phyloP scores from a whole-genome alignment of 2,113 vertebrate species.

The Lophotis ruficrista region DNA sequence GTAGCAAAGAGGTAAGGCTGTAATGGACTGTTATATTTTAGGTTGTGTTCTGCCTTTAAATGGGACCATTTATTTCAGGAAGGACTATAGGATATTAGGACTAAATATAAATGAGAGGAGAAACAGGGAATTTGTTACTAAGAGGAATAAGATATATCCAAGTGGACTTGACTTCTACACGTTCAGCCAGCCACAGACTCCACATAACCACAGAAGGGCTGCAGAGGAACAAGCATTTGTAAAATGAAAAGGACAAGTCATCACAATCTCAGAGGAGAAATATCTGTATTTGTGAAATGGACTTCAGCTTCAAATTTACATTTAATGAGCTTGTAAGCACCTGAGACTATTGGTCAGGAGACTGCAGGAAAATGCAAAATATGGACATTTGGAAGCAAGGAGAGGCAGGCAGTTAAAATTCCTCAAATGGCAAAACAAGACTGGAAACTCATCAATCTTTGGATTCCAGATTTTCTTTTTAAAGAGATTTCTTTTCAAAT shows the following conservation, averaged over 20 bases:
- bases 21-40: slow-evolving; percentile 46
- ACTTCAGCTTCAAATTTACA: neutral
- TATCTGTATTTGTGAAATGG: neutral
- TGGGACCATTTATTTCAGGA: slow-evolving; percentile 31
- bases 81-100: neutral
- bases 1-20: neutral
- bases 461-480: neutral
- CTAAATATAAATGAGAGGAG: slow-evolving; percentile 19
- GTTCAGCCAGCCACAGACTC: neutral
- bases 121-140: neutral
- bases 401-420: neutral
- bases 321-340: neutral
- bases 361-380: neutral
- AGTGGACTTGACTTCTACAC: neutral
- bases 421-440: neutral
- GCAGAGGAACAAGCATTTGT: neutral
- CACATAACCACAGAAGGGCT: neutral
- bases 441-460: neutral
- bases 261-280: neutral
- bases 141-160: neutral
- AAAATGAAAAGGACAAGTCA: neutral
- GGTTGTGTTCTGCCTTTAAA: slow-evolving; percentile 38
- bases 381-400: neutral
- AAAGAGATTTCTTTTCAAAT: neutral
- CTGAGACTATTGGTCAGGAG: neutral